Base-by-base conservation (phyloP, 1,140 invertebrate genomes). In the Geopemphigus sp. region DNA sequence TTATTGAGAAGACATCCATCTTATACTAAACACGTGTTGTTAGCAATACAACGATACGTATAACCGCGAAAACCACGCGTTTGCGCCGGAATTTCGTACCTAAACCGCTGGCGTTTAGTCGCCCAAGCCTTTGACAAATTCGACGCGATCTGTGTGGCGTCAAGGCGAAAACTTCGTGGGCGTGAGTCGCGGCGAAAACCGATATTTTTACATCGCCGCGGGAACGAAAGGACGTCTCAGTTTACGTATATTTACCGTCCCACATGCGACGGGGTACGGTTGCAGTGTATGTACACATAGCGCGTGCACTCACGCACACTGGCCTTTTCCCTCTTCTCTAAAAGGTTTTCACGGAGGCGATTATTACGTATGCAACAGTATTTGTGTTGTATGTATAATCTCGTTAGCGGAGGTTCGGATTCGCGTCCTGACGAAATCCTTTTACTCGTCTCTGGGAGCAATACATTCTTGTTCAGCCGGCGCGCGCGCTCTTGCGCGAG, bases 321-420 rank as follows among this genome's bases (percentile, higher is more conserved):
- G n/a, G 54, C 32, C 73, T 76, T 76, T 76, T 59, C 56, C 73
- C 73, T 59, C 50, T 32, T 63, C 32, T 26, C 73, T 83, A 83
- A 83, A 83, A 82, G 83, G 83, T 82, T 83, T 83, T 81, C 74
- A 0, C 74, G 22, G 70, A 76, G 56, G 61, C 74, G 82, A 81
- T 82, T 82, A 81, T 83, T 26, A 82, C 82, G 81, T 83, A 82
- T 82, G 81, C 82, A 82, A 63, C 81, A 82, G 83, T 83, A 83
- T 83, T 83, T 82, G 82, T 83, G 81, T 82, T 82, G 82, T 81
- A 82, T 82, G 82, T 81, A 82, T 83, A 83, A 83, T 83, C 83
- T 82, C 80, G 82, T 83, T 82, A 83, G 80, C 61, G 53, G 81
- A 80, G 81, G 82, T 82, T 81, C 81, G 81, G 39, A 22, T 47